These are phyloP conservation scores for Recurvirostra avosetta DNA, from an alignment of 2,113 vertebrate genomes.

Conservation along the genomic window DNA sequence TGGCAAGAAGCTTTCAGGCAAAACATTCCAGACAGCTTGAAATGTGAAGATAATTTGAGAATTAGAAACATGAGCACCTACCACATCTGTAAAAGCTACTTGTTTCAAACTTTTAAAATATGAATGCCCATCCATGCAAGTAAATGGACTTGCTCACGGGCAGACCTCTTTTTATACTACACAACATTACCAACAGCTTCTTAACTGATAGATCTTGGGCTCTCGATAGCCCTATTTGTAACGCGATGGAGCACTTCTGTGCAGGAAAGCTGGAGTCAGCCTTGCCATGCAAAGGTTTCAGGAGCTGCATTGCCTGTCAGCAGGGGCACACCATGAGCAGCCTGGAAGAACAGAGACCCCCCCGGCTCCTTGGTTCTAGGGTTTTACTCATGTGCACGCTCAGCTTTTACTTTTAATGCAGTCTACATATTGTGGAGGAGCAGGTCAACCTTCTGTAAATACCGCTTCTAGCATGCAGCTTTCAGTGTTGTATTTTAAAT, in stretches of 20 bases:
- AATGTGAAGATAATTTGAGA: conserved; percentile 15
- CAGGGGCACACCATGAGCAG: not conserved
- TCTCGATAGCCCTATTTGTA: not conserved
- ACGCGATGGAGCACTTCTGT: not conserved
- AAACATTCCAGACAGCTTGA: conserved; percentile 15
- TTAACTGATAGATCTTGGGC: not conserved
- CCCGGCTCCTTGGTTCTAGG: not conserved
- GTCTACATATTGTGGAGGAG: not conserved
- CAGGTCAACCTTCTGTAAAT: not conserved
- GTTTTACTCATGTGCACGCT: not conserved
- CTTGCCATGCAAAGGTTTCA: not conserved
- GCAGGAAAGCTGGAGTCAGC: not conserved
- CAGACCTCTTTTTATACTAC: not conserved
- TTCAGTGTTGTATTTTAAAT: not conserved
- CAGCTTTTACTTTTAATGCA: not conserved
- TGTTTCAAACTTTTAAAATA: not conserved
- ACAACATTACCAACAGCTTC: not conserved
- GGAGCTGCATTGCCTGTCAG: not conserved
- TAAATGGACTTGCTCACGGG: not conserved
- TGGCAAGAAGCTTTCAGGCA: not conserved
- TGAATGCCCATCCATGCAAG: not conserved
- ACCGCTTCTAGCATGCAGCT: not conserved
- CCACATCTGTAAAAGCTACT: not conserved
- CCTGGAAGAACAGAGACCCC: not conserved
- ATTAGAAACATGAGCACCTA: not conserved